Conservation (phyloP, 2,888 invertebrate genomes). For the Lepetodrilus schrolli region DNA sequence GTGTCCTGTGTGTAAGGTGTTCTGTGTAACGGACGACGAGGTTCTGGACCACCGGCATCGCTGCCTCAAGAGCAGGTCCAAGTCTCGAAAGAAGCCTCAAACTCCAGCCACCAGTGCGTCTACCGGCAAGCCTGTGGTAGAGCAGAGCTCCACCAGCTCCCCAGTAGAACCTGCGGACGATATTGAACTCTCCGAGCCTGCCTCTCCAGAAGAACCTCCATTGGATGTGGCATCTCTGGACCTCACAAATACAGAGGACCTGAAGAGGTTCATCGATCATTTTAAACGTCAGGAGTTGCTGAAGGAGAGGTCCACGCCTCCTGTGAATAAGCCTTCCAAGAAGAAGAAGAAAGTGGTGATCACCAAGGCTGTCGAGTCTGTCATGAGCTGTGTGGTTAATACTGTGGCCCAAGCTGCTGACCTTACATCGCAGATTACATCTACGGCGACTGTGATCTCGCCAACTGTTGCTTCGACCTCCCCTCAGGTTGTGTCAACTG, state of each 20-base stretch:
- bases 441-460: background rate
- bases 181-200: background rate
- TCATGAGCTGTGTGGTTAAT: background rate
- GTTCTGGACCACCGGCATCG: background rate
- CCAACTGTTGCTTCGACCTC: background rate
- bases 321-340: background rate
- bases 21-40: constrained; percentile 8
- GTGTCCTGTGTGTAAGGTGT: constrained; percentile 16
- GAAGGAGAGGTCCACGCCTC: background rate
- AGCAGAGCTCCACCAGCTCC: no score
- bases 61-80: constrained; percentile 16
- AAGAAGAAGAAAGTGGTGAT: constrained; percentile 1
- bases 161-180: background rate
- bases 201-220: background rate
- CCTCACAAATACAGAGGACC: constrained; percentile 12
- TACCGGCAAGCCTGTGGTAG: background rate
- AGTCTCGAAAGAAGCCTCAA: background rate
- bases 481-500: background rate
- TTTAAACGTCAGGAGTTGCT: constrained; percentile 11
- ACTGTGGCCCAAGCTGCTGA: background rate
- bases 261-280: constrained; percentile 14
- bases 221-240: constrained; percentile 12
- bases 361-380: background rate
- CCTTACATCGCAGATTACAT: background rate
- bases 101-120: background rate